Evolutionary conservation across 2,113 vertebrate species (phyloP), one percentile per base, ranked within the genome.

Genomic region (Archocentrus centrarchus): DNA sequence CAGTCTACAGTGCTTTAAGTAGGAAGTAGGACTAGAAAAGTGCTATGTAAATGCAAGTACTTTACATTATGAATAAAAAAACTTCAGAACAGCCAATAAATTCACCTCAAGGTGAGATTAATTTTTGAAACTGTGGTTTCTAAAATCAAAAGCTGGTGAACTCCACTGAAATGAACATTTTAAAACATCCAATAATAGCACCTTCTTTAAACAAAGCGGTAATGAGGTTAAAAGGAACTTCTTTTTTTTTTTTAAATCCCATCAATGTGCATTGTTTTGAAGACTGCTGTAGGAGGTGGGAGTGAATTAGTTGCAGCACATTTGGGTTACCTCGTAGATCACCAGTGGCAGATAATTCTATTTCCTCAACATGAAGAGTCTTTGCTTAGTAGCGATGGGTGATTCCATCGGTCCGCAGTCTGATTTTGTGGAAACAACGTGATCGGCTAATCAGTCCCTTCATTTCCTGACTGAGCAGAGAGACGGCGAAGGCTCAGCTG

Each of bases 301-400:
- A 81, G 17, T 55, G 30, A 77, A 68, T 77, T 13, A 20, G 32
- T n/a, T 17, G 7, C 61, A 80, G 10, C 59, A 62, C 32, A 50
- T 70, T 77, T 22, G 39, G 10, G 41, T 24, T 58, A 22, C 44
- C 17, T 41, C 24, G 2, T 59, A 63, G 73, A 64, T 13, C 57
- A 64, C n/a, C 59, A 27, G 30, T 8, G 62, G 18, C 27, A 66
- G 59, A 39, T 70, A 14, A 77, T 60, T 75, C 55, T 73, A 35
- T 75, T 85, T 63, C 20, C 62, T 73, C 24, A 24, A 63, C 77
- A 75, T n/a, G 4, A n/a, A 76, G 66, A 82, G 60, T 59, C 60
- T 68, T 50, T 59, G 39, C 3, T 53, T 37, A 30, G 55, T 6
- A 20, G 50, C 6, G 22, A 27, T 2, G n/a, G 30, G 39, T 37